Evolutionary conservation across 2,888 invertebrate genomes (phyloP).

Genomic region (Gastrophysa polygoni): DNA sequence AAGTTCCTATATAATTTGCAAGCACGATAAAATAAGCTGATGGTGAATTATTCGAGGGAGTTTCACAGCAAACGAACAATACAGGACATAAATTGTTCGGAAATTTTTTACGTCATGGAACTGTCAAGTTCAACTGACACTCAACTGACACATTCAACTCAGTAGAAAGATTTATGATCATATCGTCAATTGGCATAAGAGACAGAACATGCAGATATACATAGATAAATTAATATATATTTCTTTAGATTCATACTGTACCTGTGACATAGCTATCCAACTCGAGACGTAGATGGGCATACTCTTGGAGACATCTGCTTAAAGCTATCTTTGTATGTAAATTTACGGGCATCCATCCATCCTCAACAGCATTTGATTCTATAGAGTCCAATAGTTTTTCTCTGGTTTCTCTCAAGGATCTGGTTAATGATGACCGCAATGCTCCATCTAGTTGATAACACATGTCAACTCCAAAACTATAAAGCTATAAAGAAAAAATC

Average conservation of each 20-base stretch:
- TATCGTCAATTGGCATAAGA: too few relatives aligned
- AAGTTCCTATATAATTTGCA: too few relatives aligned
- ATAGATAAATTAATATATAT: too few relatives aligned
- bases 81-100: too few relatives aligned
- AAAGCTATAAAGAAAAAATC: conserved; percentile 57
- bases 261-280: conserved; percentile 69
- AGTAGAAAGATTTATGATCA: too few relatives aligned
- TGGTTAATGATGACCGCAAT: conserved; percentile 76
- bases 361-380: conserved; percentile 77
- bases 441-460: conserved; percentile 90
- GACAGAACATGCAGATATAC: too few relatives aligned
- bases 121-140: too few relatives aligned
- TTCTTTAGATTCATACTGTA: conserved; percentile 38
- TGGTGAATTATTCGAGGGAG: too few relatives aligned
- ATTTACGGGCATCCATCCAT: conserved; percentile 85
- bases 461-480: conserved; percentile 81
- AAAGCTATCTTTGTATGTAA: conserved; percentile 70
- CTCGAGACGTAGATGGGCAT: conserved; percentile 71
- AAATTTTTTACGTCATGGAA: too few relatives aligned
- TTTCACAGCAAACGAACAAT: too few relatives aligned
- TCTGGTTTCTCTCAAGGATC: conserved; percentile 77
- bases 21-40: too few relatives aligned
- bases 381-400: conserved; percentile 84
- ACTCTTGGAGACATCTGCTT: conserved; percentile 68
- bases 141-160: too few relatives aligned